Evolutionary conservation across 2,888 invertebrate species (phyloP).

Genomic region (Alviniconcha strummeri): DNA sequence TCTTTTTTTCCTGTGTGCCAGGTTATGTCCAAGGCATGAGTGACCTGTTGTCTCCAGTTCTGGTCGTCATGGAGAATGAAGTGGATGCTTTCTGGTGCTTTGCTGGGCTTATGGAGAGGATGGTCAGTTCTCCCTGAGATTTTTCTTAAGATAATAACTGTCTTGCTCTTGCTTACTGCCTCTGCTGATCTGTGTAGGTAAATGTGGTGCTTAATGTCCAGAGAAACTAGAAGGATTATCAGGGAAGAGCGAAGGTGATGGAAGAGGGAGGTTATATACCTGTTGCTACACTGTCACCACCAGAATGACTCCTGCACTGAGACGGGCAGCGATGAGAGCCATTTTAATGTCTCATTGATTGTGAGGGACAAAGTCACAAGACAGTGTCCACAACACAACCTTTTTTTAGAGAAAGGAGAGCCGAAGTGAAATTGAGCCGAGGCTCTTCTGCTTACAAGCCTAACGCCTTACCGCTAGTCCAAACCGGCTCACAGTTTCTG

Average conservation of each 20-base stretch:
- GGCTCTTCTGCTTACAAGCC: too few relatives aligned
- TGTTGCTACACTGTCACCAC: not conserved
- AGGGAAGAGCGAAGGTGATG: too few relatives aligned
- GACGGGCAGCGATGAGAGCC: too few relatives aligned
- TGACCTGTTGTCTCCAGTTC: conserved; percentile 93
- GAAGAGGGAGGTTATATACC: not conserved
- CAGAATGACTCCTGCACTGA: too few relatives aligned
- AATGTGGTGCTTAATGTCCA: not conserved
- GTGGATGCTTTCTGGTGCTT: conserved; percentile 99
- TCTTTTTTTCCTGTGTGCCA: conserved; percentile 81
- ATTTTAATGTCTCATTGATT: too few relatives aligned
- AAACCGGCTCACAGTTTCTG: too few relatives aligned
- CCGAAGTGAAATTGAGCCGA: too few relatives aligned
- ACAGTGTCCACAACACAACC: too few relatives aligned
- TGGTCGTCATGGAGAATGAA: conserved; percentile 91
- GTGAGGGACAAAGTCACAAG: too few relatives aligned
- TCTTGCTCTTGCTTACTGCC: not conserved
- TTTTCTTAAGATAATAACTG: not conserved
- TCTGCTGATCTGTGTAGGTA: not conserved
- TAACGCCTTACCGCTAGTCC: too few relatives aligned
- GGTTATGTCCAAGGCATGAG: conserved; percentile 94
- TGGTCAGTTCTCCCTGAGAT: conserved; percentile 87
- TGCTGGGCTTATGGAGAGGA: conserved; percentile 96
- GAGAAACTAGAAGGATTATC: too few relatives aligned
- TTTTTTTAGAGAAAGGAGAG: too few relatives aligned